Conservation (phyloP, 2,113 vertebrate species). For the Polypterus senegalus region DNA sequence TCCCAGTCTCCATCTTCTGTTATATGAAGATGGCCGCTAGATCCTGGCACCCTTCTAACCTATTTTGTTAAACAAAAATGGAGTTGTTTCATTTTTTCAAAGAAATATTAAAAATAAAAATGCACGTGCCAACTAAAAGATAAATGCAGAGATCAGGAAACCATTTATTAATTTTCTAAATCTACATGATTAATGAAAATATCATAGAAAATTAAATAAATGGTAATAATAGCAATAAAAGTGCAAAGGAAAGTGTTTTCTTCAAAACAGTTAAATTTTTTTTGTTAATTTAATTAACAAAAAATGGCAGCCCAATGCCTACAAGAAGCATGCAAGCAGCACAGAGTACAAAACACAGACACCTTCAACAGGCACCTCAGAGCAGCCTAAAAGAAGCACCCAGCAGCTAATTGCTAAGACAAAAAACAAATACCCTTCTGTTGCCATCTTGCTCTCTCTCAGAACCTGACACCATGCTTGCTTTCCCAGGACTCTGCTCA, state of each 20-base stretch:
- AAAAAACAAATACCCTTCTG: conserved; percentile 32
- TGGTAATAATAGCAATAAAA: neutral
- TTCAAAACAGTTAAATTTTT: neutral
- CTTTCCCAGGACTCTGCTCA: conserved; percentile 33
- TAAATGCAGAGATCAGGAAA: neutral
- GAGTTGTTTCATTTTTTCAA: neutral
- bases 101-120: neutral
- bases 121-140: neutral
- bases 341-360: conserved; percentile 8
- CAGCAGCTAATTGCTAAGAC: conserved; percentile 11
- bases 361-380: neutral
- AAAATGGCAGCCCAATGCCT: conserved; percentile 3
- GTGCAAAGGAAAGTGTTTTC: neutral
- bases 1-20: conserved; percentile 97
- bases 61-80: conserved; percentile 27
- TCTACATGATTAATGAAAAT: neutral
- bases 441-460: conserved; percentile 37
- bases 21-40: conserved; percentile 93
- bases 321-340: conserved; percentile 6
- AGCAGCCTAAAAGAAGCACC: conserved; percentile 13
- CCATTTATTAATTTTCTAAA: neutral
- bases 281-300: neutral
- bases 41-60: conserved; percentile 90
- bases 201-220: conserved; percentile 1
- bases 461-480: conserved; percentile 32